Evolutionary conservation across 2,888 invertebrate species (phyloP), one percentile per base, ranked within the genome.

Genomic region (Neoscelio sp.): DNA sequence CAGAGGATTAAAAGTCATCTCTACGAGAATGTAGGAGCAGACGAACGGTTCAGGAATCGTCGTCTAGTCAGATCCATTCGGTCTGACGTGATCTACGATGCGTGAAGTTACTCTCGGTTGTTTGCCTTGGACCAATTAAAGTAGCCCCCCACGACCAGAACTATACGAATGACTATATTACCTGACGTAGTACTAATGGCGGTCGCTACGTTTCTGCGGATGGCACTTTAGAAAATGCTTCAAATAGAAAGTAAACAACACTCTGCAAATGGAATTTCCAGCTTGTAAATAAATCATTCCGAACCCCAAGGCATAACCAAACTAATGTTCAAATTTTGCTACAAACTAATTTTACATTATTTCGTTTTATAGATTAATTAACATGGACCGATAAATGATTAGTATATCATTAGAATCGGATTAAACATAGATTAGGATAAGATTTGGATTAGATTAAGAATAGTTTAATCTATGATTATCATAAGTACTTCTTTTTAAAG

Each of bases 101-200:
- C 83, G 82, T 83, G 80, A 83, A 83, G 81, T 80, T 81, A 80
- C 80, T 67, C 75, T 68, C 65, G 78, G 54, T 73, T 82, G 82
- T 82, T 82, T 83, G 82, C 81, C 78, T 81, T 76, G 56, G 80
- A 80, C 78, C 82, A 81, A 83, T 83, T 82, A 83, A 83, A 81
- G 82, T 81, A 73, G 78, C 74, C 58, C 62, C 12, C 8, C 28
- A 10, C 17, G 33, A 23, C 18, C 26, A 13, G 52, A 42, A 42
- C 42, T 30, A 38, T 13, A 67, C 42, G 40, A 50, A 70, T 56
- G 50, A 40, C 70, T 58, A 58, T 50, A 50, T 60, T 70, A 50
- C 52, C 70, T 42, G 70, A 40, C 70, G 50, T 52, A 42, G 13
- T 62, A 71, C 62, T 60, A 62, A 62, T 71, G 62, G 44, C 20